phyloP scores from a whole-genome alignment of 2,797 vertebrate genomes.

The Ptychobarbus kaznakovi region DNA sequence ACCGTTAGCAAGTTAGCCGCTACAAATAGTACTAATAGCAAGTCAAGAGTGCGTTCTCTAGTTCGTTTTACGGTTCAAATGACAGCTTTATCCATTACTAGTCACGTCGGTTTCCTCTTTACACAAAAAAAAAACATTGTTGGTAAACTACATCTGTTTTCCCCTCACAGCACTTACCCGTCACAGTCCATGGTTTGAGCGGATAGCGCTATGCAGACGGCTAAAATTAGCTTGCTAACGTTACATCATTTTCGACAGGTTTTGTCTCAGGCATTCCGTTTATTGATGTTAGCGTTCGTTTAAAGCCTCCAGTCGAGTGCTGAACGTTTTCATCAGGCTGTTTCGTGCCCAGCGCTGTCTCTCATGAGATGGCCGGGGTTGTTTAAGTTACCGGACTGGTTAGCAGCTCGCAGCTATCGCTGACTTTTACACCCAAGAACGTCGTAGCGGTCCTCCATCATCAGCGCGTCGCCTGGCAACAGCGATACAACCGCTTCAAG shows the following conservation, averaged over 20 bases:
- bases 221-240: constrained; percentile 53
- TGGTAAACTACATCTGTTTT: background rate
- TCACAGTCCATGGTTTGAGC: constrained; percentile 55
- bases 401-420: constrained; percentile 15
- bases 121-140: background rate
- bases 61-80: no score
- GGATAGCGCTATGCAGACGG: constrained; percentile 20
- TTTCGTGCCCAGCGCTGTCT: background rate
- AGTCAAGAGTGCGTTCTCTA: background rate
- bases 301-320: background rate
- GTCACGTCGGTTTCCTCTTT: background rate
- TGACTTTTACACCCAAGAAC: background rate
- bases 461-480: constrained; percentile 35
- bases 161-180: constrained; percentile 47
- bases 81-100: background rate
- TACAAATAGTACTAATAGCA: constrained; percentile 3
- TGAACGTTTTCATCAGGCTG: background rate
- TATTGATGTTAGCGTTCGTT: background rate
- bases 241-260: constrained; percentile 34
- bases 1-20: constrained; percentile 36
- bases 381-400: background rate
- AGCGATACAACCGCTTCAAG: background rate
- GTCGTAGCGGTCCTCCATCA: constrained; percentile 29
- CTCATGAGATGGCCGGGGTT: background rate
- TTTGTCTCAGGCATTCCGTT: background rate